Base-by-base conservation (phyloP, 2,888 invertebrate species). In the Diarsia rubi region DNA sequence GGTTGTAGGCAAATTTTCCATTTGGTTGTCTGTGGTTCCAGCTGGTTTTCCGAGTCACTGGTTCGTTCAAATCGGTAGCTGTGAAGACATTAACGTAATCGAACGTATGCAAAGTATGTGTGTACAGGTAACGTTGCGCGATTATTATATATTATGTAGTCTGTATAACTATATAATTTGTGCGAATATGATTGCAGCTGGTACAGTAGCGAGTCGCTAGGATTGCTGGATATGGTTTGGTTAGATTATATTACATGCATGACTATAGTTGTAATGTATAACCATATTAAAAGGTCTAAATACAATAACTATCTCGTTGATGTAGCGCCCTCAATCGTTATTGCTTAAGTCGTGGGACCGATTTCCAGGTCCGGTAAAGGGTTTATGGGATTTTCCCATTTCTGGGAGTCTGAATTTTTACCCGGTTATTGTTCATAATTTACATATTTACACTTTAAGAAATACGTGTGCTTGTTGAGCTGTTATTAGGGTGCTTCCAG, bases 1-100 rank as follows among this genome's bases (percentile, higher is more conserved):
- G 65, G 74, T 75, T 79, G 82, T 85, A 85, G 85, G 83, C 86
- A 85, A 90, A 91, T 92, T 92, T 92, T 93, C 91, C 91, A 90
- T 91, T 89, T 88, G 87, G 86, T 85, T 90, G 88, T 92, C 88
- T 85, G 79, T 87, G 85, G 85, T 79, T 85, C 79, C 82, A 68
- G 87, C 88, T 92, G 88, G 90, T 93, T 94, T 94, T 94, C 93
- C 93, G 75, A 90, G 67, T 86, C 93, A 92, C 69, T 93, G 93
- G 83, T 68, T 82, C 79, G 90, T 63, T 82, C 73, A 85, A 86
- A 89, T 86, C 82, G 83, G 83, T 79, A 81, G 82, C 84, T 83
- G 83, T 81, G 84, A 88, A 88, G 83, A 89, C 75, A 80, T 82
- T 82, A 71, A 79, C 69, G 65, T 78, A 67, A 75, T 52, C 49